Percentiles rank a stretch among this genome's conserved stretches.
These are phyloP conservation scores for Sula dactylatra DNA, from an alignment of 2,113 vertebrate species.

Conservation along the genomic window DNA sequence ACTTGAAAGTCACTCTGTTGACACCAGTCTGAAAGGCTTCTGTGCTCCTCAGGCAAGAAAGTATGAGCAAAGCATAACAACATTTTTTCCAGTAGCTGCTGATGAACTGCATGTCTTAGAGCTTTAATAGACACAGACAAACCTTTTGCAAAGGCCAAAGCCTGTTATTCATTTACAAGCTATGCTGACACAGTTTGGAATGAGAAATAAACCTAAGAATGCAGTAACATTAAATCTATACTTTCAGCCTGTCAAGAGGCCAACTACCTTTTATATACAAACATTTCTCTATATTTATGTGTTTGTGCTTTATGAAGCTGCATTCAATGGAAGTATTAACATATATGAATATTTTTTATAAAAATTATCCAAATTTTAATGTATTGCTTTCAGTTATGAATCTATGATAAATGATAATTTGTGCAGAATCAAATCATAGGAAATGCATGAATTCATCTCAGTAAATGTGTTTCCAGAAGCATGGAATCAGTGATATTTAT, in stretches of 20 bases:
- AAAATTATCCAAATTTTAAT: background rate
- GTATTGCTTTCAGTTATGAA: background rate
- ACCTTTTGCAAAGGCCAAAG: background rate
- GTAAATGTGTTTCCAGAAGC: background rate
- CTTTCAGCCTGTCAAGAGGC: background rate
- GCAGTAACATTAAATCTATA: background rate
- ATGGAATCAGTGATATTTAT: background rate
- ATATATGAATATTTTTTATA: background rate
- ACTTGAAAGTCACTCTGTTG: conserved; percentile 23
- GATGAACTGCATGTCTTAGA: background rate
- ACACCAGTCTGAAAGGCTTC: background rate
- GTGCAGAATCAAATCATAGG: background rate
- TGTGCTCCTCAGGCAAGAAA: conserved; percentile 16
- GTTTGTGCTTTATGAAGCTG: background rate
- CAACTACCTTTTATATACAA: background rate
- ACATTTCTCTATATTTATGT: background rate
- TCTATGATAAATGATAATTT: background rate
- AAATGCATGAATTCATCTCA: background rate
- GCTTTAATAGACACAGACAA: background rate
- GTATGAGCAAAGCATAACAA: background rate
- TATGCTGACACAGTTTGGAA: background rate
- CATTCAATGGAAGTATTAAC: background rate
- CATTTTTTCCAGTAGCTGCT: background rate
- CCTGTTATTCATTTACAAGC: background rate
- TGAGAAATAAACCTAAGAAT: background rate